Evolutionary conservation across 2,797 vertebrate species (phyloP).

Genomic region (Pterois miles): DNA sequence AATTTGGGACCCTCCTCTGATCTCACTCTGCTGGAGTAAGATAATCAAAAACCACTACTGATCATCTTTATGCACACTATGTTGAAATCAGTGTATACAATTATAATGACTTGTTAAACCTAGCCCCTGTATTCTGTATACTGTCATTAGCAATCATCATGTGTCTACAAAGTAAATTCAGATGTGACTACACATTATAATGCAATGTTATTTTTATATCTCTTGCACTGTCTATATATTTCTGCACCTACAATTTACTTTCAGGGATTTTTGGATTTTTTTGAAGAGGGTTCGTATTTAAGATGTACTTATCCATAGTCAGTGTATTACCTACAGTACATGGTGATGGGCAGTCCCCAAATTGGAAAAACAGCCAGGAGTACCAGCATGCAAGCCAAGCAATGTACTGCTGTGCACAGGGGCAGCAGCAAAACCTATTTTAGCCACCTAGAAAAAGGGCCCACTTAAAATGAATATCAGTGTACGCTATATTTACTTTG

Average conservation of each 20-base stretch:
- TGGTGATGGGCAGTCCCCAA: neutral
- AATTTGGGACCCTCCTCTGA: slow-evolving; percentile 71
- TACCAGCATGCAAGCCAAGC: neutral
- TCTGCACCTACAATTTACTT: neutral
- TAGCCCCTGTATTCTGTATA: neutral
- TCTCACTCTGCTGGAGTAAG: slow-evolving; percentile 88
- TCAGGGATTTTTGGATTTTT: neutral
- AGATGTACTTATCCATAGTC: neutral
- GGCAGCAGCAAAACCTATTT: neutral
- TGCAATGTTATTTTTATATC: neutral
- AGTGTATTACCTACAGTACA: neutral
- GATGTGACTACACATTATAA: too few relatives aligned
- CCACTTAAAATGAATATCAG: too few relatives aligned
- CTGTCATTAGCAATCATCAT: neutral
- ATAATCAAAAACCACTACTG: neutral
- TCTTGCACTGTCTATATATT: neutral
- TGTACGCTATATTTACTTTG: too few relatives aligned
- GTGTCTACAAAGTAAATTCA: neutral
- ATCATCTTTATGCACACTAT: neutral
- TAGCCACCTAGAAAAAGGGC: neutral
- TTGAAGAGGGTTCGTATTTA: neutral
- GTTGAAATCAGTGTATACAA: neutral
- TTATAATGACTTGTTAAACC: neutral
- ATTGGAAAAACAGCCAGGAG: neutral
- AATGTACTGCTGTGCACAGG: neutral